Conservation (phyloP, 2,888 invertebrate species). For the Napeogenes inachia region DNA sequence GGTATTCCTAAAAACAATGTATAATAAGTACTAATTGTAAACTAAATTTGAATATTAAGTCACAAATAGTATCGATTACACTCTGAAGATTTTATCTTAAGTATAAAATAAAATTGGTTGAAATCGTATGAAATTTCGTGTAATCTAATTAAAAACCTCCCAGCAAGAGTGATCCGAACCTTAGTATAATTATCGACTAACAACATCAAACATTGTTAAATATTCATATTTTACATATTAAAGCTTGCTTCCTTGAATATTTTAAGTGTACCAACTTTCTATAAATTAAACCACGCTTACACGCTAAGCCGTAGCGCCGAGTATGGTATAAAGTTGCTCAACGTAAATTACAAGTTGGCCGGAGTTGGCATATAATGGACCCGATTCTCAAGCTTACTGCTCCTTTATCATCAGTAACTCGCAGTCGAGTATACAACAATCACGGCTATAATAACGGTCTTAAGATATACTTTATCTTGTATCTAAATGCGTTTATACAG, state of each 20-base stretch:
- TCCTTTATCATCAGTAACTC: conserved; percentile 30
- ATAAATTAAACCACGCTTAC: conserved; percentile 38
- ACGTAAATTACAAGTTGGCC: conserved; percentile 48
- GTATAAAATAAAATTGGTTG: no score
- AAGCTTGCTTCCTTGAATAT: conserved; percentile 1
- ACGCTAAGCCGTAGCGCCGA: conserved; percentile 38
- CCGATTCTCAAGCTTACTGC: conserved; percentile 35
- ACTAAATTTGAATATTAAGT: no score
- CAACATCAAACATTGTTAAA: background rate
- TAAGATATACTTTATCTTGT: conserved; percentile 13
- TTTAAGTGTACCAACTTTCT: conserved; percentile 9
- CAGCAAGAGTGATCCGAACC: background rate
- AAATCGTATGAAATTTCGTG: background rate
- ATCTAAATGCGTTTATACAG: background rate
- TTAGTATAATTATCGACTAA: conserved; percentile 5
- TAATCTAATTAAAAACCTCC: background rate
- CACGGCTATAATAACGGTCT: conserved; percentile 17
- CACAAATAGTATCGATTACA: no score
- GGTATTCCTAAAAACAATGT: no score
- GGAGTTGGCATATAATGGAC: conserved; percentile 41
- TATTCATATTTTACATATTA: conserved; percentile 5
- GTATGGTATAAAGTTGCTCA: conserved; percentile 44
- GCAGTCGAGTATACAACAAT: conserved; percentile 20
- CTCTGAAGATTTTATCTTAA: no score
- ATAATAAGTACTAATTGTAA: no score